Evolutionary conservation across 1,140 invertebrate species (phyloP).

Genomic region (Caenorhabditis brenneri): DNA sequence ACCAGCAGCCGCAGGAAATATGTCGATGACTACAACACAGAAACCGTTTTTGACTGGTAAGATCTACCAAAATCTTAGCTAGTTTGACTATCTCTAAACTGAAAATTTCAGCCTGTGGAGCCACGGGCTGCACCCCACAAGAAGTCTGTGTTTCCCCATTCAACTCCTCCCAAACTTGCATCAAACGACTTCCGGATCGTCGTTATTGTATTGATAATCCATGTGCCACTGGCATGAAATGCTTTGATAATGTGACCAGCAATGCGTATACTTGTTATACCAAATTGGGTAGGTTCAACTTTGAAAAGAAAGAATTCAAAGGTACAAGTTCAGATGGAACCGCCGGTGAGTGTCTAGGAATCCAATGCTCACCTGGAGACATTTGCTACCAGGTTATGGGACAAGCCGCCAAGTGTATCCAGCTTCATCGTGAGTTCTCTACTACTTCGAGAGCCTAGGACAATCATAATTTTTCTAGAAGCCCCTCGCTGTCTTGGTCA

Average conservation of each 20-base stretch:
- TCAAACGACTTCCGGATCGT: neutral
- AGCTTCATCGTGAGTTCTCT: neutral
- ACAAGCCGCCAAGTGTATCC: neutral
- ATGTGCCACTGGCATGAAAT: neutral
- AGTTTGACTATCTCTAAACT: too few relatives aligned
- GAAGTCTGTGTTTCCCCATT: neutral
- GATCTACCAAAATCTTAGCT: neutral
- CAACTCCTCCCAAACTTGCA: neutral
- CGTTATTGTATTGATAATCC: constrained; percentile 8
- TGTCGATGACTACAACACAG: neutral
- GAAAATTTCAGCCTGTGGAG: neutral
- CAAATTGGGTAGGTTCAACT: neutral
- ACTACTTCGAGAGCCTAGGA: rapidly evolving
- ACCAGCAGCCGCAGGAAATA: neutral
- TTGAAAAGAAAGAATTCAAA: neutral
- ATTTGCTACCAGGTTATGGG: constrained; percentile 6
- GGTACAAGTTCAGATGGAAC: neutral
- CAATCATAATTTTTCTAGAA: neutral
- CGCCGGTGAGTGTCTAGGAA: neutral
- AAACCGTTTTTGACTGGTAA: neutral
- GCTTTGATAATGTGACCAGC: neutral
- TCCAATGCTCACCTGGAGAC: constrained; percentile 6
- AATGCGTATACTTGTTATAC: constrained; percentile 18
- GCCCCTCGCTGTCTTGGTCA: neutral
- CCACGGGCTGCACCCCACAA: neutral